phyloP scores from a whole-genome alignment of 2,888 invertebrate genomes.

The Meliscaeva auricollis region DNA sequence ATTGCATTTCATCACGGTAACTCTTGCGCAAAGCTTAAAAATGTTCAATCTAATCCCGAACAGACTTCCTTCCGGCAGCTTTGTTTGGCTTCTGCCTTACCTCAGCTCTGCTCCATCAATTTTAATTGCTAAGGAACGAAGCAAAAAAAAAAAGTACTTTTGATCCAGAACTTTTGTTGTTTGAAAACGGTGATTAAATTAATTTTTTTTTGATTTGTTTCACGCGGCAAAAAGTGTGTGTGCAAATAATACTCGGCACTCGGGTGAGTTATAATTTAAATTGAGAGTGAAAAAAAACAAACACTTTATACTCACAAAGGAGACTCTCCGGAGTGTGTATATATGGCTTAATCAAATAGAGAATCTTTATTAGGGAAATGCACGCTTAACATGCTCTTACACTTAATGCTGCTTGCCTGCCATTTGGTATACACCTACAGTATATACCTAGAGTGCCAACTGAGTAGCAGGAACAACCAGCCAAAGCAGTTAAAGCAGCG shows the following conservation, averaged over 20 bases:
- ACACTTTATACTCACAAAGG: not conserved
- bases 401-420: conserved; percentile 1
- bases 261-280: conserved; percentile 4
- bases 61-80: conserved; percentile 56
- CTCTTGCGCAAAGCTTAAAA: conserved; percentile 25
- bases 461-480: conserved; percentile 24
- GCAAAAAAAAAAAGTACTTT: not conserved
- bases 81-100: not conserved
- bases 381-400: conserved; percentile 55
- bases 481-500: not conserved
- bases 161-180: conserved; percentile 30
- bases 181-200: conserved; percentile 62
- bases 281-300: conserved; percentile 14
- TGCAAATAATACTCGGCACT: conserved; percentile 16
- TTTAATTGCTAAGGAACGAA: conserved; percentile 45
- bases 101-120: conserved; percentile 4
- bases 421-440: too few species aligned
- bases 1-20: conserved; percentile 60
- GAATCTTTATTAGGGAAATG: conserved; percentile 71
- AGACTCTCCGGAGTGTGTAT: not conserved
- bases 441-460: not conserved
- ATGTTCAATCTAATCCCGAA: conserved; percentile 59
- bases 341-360: conserved; percentile 62
- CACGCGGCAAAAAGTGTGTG: conserved; percentile 47
- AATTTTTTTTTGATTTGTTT: conserved; percentile 58